These are phyloP conservation scores for Micrasema minimum DNA, from an alignment of 1,140 invertebrate species.

Conservation along the genomic window DNA sequence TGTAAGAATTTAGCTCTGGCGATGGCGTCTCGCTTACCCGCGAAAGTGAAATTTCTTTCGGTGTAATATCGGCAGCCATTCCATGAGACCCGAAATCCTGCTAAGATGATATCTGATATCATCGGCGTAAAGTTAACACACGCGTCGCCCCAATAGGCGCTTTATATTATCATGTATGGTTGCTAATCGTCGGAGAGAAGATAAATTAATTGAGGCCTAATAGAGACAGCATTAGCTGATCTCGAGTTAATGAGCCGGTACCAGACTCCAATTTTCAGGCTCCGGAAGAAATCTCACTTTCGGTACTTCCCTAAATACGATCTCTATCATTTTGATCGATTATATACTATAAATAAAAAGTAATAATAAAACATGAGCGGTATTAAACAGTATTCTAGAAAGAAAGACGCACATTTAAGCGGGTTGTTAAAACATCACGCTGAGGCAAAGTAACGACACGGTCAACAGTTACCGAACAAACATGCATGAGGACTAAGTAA, in stretches of 20 bases:
- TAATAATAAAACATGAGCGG: neutral
- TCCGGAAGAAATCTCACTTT: slow-evolving; percentile 1
- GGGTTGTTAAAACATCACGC: slow-evolving; percentile 19
- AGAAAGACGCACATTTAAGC: slow-evolving; percentile 18
- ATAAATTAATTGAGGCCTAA: too few relatives aligned
- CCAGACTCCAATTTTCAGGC: too few relatives aligned
- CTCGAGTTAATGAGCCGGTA: neutral
- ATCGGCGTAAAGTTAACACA: neutral
- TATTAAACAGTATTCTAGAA: slow-evolving; percentile 9
- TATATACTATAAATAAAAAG: too few relatives aligned
- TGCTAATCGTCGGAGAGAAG: too few relatives aligned
- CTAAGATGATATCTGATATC: too few relatives aligned
- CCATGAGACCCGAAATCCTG: too few relatives aligned
- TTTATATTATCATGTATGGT: too few relatives aligned
- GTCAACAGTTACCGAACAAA: neutral
- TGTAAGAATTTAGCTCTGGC: slow-evolving; percentile 44
- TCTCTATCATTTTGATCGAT: too few relatives aligned
- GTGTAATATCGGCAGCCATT: neutral
- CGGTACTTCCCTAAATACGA: too few relatives aligned
- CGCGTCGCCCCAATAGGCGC: neutral
- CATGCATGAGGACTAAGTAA: slow-evolving; percentile 11
- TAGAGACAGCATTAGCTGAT: neutral
- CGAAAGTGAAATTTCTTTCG: slow-evolving; percentile 52
- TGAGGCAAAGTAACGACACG: slow-evolving; percentile 7
- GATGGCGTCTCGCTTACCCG: slow-evolving; percentile 28